These are phyloP conservation scores for Drymonia ruficornis DNA, from an alignment of 2,888 invertebrate species.

Conservation along the genomic window DNA sequence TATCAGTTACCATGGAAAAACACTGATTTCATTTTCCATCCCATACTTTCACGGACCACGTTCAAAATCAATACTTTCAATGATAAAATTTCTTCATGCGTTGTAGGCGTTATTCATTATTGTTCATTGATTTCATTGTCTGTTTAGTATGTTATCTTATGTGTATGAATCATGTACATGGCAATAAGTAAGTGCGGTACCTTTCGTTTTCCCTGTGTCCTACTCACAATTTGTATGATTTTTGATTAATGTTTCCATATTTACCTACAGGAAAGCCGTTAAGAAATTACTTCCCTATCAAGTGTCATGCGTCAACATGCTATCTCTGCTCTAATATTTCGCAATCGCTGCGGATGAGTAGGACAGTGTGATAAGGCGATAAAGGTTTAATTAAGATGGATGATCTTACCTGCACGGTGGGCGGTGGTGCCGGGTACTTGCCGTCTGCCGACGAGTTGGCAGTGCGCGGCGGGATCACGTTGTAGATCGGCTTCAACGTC, in stretches of 20 bases:
- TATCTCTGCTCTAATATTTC: constrained; percentile 28
- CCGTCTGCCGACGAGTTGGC: constrained; percentile 65
- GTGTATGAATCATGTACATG: no score
- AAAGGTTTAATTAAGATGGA: constrained; percentile 61
- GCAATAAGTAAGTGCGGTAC: no score
- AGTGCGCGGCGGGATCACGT: constrained; percentile 82
- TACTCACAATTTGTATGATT: no score
- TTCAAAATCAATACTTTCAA: constrained; percentile 48
- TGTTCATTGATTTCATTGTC: constrained; percentile 6
- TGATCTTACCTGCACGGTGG: constrained; percentile 68
- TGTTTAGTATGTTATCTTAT: background rate
- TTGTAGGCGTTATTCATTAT: constrained; percentile 11
- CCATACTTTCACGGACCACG: constrained; percentile 23
- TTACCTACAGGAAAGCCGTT: no score
- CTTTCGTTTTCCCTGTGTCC: no score
- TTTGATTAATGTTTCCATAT: no score
- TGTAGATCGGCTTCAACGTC: constrained; percentile 85
- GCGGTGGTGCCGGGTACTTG: constrained; percentile 56
- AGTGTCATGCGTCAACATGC: constrained; percentile 11
- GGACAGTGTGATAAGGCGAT: constrained; percentile 48
- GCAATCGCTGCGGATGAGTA: constrained; percentile 23
- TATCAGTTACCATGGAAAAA: constrained; percentile 71
- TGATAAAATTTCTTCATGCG: constrained; percentile 29
- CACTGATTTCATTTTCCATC: constrained; percentile 60
- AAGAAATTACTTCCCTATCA: background rate